Conservation (phyloP, 37 sponge, comb jelly and placozoan species). For the Halichondria panicea region DNA sequence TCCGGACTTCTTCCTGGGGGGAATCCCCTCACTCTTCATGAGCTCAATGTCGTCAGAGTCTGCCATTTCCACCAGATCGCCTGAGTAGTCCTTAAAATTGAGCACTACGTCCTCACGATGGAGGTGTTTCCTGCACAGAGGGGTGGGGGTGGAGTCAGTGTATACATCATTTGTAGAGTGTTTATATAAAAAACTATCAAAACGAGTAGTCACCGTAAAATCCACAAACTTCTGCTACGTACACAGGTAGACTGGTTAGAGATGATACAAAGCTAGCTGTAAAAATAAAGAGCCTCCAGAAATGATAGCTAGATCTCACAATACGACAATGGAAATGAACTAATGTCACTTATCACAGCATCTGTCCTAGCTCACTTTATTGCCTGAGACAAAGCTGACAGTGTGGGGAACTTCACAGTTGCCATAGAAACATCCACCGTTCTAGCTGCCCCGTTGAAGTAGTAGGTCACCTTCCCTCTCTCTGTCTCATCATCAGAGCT, state of each 20-base stretch:
- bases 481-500: constrained; percentile 23
- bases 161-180: too few relatives aligned
- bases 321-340: too few relatives aligned
- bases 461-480: constrained; percentile 35
- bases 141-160: too few relatives aligned
- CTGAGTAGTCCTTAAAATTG: constrained; percentile 82
- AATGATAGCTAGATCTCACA: too few relatives aligned
- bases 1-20: neutral
- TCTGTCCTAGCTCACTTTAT: constrained; percentile 45
- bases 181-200: too few relatives aligned
- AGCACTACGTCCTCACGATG: constrained; percentile 43
- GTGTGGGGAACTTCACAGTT: neutral
- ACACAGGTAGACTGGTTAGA: too few relatives aligned
- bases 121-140: constrained; percentile 50
- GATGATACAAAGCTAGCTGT: too few relatives aligned
- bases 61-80: constrained; percentile 79
- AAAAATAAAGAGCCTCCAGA: too few relatives aligned
- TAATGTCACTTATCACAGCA: too few relatives aligned
- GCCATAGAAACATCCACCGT: constrained; percentile 5
- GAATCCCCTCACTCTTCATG: constrained; percentile 36
- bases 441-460: constrained; percentile 27
- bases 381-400: neutral
- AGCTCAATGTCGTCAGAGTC: constrained; percentile 68
- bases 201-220: too few relatives aligned
- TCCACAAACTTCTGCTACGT: too few relatives aligned